Evolutionary conservation across 1,140 invertebrate genomes (phyloP).

Genomic region (Anagrus nilaparvatae): DNA sequence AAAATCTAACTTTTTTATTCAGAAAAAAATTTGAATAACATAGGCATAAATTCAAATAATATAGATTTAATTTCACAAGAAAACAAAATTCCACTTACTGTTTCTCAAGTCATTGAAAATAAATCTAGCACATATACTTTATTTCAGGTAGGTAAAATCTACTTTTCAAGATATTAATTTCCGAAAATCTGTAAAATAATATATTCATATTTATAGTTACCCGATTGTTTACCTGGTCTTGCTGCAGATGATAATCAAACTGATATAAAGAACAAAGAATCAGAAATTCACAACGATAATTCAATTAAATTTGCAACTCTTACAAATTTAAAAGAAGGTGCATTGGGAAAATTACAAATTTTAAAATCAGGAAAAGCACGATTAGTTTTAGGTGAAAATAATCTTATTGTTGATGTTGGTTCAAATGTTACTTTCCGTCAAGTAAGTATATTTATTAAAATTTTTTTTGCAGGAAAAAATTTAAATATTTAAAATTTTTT

Average conservation of each 20-base stretch:
- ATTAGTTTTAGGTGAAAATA: conserved; percentile 32
- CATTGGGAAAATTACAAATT: conserved; percentile 37
- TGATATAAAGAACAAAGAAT: conserved; percentile 15
- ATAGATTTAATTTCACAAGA: conserved; percentile 15
- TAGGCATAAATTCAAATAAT: no score
- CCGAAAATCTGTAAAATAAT: no score
- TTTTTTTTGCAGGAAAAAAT: no score
- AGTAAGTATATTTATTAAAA: conserved; percentile 19
- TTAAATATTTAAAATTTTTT: conserved; percentile 18
- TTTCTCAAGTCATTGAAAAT: conserved; percentile 29
- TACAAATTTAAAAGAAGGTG: conserved; percentile 30
- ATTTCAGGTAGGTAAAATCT: conserved; percentile 27
- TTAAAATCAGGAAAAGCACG: conserved; percentile 33
- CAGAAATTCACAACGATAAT: conserved; percentile 17
- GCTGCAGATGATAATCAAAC: conserved; percentile 17
- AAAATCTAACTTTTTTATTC: neutral
- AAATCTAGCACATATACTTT: conserved; percentile 29
- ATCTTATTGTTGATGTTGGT: conserved; percentile 31
- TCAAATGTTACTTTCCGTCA: conserved; percentile 30
- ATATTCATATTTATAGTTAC: conserved; percentile 27
- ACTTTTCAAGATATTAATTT: conserved; percentile 6
- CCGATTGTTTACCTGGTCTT: conserved; percentile 33
- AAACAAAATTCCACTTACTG: conserved; percentile 11
- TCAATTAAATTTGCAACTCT: conserved; percentile 23
- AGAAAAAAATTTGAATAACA: conserved; percentile 5